Conservation (phyloP, 2,797 vertebrate species). For the Adelosebastes latens region DNA sequence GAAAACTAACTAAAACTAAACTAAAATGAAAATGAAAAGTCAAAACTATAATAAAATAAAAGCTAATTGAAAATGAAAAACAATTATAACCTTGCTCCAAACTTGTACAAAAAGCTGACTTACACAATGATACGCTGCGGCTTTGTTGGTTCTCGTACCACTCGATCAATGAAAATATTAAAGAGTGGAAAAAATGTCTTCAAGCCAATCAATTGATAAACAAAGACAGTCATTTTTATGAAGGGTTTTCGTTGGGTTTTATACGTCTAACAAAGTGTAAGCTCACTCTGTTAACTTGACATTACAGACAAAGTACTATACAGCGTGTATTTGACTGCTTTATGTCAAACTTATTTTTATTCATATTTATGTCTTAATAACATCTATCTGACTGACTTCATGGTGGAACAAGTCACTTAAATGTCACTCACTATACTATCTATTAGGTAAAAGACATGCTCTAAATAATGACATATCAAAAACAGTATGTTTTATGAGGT, state of each 20-base stretch:
- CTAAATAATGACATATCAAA: neutral
- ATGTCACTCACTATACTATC: neutral
- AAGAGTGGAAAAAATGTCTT: neutral
- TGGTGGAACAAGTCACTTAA: neutral
- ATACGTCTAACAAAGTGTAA: neutral
- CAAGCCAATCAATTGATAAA: constrained; percentile 10
- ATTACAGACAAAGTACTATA: neutral
- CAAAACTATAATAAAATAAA: too few relatives aligned
- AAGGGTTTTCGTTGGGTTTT: neutral
- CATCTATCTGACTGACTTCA: neutral
- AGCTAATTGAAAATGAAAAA: too few relatives aligned
- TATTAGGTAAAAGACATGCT: neutral
- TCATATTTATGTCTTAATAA: neutral
- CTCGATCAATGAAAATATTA: neutral
- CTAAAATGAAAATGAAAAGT: too few relatives aligned
- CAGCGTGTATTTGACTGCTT: neutral
- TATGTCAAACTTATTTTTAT: neutral
- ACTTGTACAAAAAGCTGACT: constrained; percentile 39
- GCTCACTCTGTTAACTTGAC: neutral
- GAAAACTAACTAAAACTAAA: too few relatives aligned
- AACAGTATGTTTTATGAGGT: neutral
- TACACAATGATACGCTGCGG: neutral
- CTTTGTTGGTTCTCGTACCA: constrained; percentile 17
- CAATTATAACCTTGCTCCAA: neutral
- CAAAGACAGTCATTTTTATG: neutral